Evolutionary conservation across 2,888 invertebrate genomes (phyloP).

Genomic region (Lycocerus yunnanus): DNA sequence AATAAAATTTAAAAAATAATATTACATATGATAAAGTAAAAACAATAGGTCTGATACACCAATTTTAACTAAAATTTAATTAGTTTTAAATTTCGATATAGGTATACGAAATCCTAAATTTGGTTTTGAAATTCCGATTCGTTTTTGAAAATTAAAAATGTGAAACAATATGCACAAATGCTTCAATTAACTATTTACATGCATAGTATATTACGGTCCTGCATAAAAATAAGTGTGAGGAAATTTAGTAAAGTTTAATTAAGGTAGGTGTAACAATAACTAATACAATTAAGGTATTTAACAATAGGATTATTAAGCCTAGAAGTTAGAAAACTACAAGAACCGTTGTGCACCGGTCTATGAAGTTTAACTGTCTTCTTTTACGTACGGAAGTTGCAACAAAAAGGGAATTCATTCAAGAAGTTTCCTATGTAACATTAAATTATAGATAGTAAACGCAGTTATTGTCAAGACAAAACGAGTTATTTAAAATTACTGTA

Average conservation of each 20-base stretch:
- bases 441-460: background rate
- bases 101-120: too few species aligned
- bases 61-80: too few species aligned
- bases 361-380: conserved; percentile 8
- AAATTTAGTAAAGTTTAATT: background rate
- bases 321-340: conserved; percentile 2
- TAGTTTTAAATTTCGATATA: too few species aligned
- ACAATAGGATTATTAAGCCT: background rate
- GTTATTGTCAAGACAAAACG: background rate
- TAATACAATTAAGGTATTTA: background rate
- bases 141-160: too few species aligned
- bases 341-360: conserved; percentile 19
- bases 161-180: background rate
- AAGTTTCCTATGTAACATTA: background rate
- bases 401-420: background rate
- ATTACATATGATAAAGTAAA: too few species aligned
- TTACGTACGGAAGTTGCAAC: conserved; percentile 3
- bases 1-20: too few species aligned
- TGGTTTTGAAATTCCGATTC: too few species aligned
- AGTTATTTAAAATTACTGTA: background rate
- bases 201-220: background rate
- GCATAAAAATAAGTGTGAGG: background rate
- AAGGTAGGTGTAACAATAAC: background rate
- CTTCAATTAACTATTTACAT: background rate
- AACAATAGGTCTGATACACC: too few species aligned